Evolutionary conservation across 2,113 vertebrate species (phyloP).

Genomic region (Etia nguti): DNA sequence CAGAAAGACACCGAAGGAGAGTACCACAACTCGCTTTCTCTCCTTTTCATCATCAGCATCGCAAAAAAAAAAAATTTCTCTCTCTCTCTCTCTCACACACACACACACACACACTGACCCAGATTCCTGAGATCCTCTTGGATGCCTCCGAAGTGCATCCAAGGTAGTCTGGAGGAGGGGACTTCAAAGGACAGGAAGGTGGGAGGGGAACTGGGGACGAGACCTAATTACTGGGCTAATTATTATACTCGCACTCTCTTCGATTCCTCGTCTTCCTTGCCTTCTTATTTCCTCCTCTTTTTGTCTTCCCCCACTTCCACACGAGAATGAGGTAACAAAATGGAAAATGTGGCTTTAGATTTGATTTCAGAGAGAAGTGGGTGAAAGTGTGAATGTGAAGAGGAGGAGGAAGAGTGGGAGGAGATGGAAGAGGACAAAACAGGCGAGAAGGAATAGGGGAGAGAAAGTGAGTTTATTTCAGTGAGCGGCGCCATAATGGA

Average conservation of each 20-base stretch:
- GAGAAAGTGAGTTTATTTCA: slow-evolving; percentile 36
- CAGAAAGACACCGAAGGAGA: not conserved
- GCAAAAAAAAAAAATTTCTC: not conserved
- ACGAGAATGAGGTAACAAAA: slow-evolving; percentile 1
- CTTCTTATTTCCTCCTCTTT: no score
- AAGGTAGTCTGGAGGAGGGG: slow-evolving; percentile 25
- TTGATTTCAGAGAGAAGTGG: not conserved
- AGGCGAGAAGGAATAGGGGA: not conserved
- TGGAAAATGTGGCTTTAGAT: slow-evolving; percentile 7
- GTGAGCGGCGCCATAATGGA: slow-evolving; percentile 49
- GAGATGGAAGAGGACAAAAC: not conserved
- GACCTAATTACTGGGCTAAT: slow-evolving; percentile 46
- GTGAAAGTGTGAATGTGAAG: slow-evolving; percentile 30
- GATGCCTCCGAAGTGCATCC: slow-evolving; percentile 31
- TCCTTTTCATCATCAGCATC: slow-evolving; percentile 14
- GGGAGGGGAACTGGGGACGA: slow-evolving; percentile 1
- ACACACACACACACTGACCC: slow-evolving; percentile 35
- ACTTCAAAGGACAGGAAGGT: slow-evolving; percentile 51
- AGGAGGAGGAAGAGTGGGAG: slow-evolving; percentile 8
- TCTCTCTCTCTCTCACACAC: not conserved
- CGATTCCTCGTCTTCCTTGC: not conserved
- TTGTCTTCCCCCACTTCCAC: not conserved
- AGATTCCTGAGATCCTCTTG: slow-evolving; percentile 28
- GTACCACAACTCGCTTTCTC: not conserved
- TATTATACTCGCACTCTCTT: not conserved